These are phyloP conservation scores for Formica exsecta DNA, from an alignment of 1,140 invertebrate species.

Conservation along the genomic window DNA sequence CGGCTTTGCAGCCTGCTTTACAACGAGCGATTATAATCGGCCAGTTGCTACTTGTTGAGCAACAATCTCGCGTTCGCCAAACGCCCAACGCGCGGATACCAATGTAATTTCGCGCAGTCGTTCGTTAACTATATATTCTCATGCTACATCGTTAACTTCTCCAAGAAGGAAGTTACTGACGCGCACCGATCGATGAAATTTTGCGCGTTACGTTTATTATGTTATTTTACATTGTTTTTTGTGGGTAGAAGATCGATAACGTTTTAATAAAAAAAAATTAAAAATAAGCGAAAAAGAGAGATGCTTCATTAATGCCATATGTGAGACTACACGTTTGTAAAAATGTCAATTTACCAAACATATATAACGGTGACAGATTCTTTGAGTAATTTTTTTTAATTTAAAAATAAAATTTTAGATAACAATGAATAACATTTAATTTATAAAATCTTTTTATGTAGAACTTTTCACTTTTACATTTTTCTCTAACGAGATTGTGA, in stretches of 20 bases:
- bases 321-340: too few relatives aligned
- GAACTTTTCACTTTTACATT: not conserved
- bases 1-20: slow-evolving; percentile 53
- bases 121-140: slow-evolving; percentile 43
- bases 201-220: not conserved
- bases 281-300: not conserved
- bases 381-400: not conserved
- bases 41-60: slow-evolving; percentile 68
- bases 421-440: not conserved
- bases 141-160: slow-evolving; percentile 30
- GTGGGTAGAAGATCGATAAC: too few relatives aligned
- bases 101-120: slow-evolving; percentile 18
- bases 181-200: not conserved
- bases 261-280: too few relatives aligned
- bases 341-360: too few relatives aligned
- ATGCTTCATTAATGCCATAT: not conserved
- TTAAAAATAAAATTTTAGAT: not conserved
- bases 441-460: not conserved
- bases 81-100: not conserved
- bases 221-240: too few relatives aligned
- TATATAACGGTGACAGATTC: not conserved
- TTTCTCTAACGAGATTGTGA: not conserved
- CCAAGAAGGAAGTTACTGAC: slow-evolving; percentile 49
- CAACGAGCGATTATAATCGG: slow-evolving; percentile 43
- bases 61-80: slow-evolving; percentile 25